Evolutionary conservation across 2,797 vertebrate genomes (phyloP).

Genomic region (Staurois parvus): DNA sequence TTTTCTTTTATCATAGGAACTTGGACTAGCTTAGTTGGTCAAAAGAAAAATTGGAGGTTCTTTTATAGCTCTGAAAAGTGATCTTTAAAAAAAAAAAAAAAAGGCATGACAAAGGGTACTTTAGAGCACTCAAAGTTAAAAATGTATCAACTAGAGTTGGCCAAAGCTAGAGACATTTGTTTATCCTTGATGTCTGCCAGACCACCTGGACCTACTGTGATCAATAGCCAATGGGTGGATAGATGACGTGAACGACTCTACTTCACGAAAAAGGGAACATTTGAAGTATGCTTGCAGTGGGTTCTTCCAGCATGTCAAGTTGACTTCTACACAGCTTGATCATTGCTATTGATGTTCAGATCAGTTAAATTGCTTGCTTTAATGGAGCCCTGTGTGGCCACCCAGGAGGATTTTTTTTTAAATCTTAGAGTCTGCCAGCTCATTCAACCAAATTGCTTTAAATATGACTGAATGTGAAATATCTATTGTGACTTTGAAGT

Average conservation of each 20-base stretch:
- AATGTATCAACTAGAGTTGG: too few relatives aligned
- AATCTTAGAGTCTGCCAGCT: neutral
- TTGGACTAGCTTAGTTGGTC: too few relatives aligned
- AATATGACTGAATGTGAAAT: neutral
- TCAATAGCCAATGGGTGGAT: too few relatives aligned
- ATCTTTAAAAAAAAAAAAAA: too few relatives aligned
- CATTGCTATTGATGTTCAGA: neutral
- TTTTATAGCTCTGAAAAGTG: too few relatives aligned
- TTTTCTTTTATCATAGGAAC: too few relatives aligned
- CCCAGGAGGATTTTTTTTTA: neutral
- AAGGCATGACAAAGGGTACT: too few relatives aligned
- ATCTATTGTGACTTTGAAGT: neutral
- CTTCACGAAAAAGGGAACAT: neutral
- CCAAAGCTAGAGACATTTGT: too few relatives aligned
- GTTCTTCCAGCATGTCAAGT: neutral
- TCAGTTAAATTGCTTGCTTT: neutral
- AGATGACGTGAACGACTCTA: neutral
- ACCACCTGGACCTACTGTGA: too few relatives aligned
- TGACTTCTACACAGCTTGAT: neutral
- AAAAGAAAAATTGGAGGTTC: too few relatives aligned
- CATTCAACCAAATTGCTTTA: neutral
- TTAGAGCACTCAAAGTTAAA: too few relatives aligned
- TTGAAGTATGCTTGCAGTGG: neutral
- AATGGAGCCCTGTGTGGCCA: neutral
- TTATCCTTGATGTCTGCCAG: too few relatives aligned